These are phyloP conservation scores for Crotalus horridus DNA, from an alignment of 2,113 vertebrate species.

Conservation along the genomic window DNA sequence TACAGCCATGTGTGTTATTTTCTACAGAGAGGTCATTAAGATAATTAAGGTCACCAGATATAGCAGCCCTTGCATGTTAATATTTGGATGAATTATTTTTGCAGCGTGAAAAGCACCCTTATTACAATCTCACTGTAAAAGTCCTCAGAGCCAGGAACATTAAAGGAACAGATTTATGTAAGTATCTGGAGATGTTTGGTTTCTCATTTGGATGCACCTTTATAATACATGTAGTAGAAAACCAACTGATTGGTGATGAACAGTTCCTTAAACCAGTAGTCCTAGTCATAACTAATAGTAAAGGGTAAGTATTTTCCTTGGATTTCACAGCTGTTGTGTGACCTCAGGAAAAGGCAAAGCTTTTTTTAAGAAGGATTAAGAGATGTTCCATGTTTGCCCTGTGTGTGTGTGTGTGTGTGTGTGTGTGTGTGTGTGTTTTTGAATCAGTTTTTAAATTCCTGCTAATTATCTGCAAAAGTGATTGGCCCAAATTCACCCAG, in stretches of 20 bases:
- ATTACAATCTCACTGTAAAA: slow-evolving; percentile 75
- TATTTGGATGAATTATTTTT: slow-evolving; percentile 52
- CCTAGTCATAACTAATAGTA: not conserved
- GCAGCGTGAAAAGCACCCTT: slow-evolving; percentile 72
- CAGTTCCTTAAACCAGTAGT: not conserved
- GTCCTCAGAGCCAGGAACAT: slow-evolving; percentile 74
- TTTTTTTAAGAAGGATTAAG: not conserved
- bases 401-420: not conserved
- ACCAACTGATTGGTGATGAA: not conserved
- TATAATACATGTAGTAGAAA: not conserved
- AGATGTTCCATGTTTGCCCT: not conserved
- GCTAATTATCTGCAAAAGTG: not conserved
- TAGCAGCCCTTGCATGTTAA: not conserved
- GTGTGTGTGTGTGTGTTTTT: not conserved
- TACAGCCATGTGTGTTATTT: not conserved
- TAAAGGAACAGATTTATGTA: slow-evolving; percentile 68
- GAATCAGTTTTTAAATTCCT: not conserved
- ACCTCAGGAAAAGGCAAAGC: not conserved
- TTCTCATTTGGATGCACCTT: not conserved
- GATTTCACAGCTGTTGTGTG: not conserved
- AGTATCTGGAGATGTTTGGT: slow-evolving; percentile 52
- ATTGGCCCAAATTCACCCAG: not conserved
- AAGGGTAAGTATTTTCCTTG: not conserved
- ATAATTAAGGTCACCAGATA: not conserved
- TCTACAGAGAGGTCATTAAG: not conserved